These are phyloP conservation scores for Smutsia gigantea DNA, from an alignment of 2,797 vertebrate genomes.

Conservation along the genomic window DNA sequence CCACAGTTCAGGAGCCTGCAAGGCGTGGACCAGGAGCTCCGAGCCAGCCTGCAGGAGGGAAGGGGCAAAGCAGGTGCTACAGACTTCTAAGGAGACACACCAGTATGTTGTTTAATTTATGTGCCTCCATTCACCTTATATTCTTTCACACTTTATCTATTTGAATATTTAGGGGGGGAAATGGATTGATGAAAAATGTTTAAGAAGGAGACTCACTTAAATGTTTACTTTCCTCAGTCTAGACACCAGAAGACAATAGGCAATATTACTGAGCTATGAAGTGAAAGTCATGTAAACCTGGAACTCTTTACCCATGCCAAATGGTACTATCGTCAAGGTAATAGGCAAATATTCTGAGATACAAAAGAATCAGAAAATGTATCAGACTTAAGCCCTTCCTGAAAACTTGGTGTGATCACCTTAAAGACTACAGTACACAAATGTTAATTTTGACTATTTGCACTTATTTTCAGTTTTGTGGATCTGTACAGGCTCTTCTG, in stretches of 20 bases:
- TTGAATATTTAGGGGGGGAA: neutral
- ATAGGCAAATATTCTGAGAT: neutral
- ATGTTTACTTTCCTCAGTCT: neutral
- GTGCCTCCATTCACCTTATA: neutral
- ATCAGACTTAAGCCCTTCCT: neutral
- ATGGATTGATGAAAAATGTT: neutral
- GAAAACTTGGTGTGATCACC: neutral
- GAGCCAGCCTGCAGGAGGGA: neutral
- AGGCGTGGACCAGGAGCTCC: neutral
- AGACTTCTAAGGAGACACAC: neutral
- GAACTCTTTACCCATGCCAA: neutral
- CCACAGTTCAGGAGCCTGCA: neutral
- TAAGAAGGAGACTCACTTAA: neutral
- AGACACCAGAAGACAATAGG: neutral
- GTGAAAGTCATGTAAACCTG: neutral
- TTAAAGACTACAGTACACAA: neutral
- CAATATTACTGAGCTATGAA: neutral
- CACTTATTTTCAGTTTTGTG: neutral
- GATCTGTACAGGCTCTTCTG: neutral
- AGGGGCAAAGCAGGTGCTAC: accelerated
- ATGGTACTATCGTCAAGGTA: neutral
- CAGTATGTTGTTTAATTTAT: neutral
- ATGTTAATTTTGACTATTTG: neutral
- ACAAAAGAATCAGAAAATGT: neutral
- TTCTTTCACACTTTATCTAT: neutral